Evolutionary conservation across 1,140 invertebrate species (phyloP).

Genomic region (Drosophila jambulina): DNA sequence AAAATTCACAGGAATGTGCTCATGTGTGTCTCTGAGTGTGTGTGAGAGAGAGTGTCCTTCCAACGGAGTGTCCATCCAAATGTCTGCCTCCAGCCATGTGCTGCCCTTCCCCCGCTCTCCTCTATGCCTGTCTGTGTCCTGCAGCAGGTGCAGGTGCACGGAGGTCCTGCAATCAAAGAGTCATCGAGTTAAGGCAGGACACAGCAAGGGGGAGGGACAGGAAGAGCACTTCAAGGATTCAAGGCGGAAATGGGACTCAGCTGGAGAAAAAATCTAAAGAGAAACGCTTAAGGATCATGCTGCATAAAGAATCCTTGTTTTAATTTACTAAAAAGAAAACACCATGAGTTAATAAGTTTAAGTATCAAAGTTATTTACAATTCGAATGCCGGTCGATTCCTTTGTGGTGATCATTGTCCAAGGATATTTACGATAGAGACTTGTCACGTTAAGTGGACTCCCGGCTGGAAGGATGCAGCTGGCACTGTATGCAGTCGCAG

Average conservation of each 20-base stretch:
- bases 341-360: not conserved
- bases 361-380: slow-evolving; percentile 2
- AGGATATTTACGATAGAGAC: slow-evolving; percentile 11
- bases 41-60: not conserved
- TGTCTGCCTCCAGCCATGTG: slow-evolving; percentile 16
- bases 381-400: not conserved
- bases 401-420: not conserved
- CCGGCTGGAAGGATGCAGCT: slow-evolving; percentile 8
- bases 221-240: not conserved
- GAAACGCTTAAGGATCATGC: not conserved
- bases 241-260: slow-evolving; percentile 1
- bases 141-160: slow-evolving; percentile 27
- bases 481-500: slow-evolving; percentile 23
- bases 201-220: not conserved
- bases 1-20: slow-evolving; percentile 76
- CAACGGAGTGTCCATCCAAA: slow-evolving; percentile 20
- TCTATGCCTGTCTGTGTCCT: slow-evolving; percentile 1
- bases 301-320: not conserved
- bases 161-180: slow-evolving; percentile 38
- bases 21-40: slow-evolving; percentile 18
- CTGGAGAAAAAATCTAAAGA: not conserved
- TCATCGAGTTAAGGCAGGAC: slow-evolving; percentile 20
- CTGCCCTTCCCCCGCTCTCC: not conserved
- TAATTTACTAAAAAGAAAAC: not conserved
- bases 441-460: slow-evolving; percentile 13